Base-by-base conservation (phyloP, 1,140 invertebrate genomes). In the Habropoda laboriosa region DNA sequence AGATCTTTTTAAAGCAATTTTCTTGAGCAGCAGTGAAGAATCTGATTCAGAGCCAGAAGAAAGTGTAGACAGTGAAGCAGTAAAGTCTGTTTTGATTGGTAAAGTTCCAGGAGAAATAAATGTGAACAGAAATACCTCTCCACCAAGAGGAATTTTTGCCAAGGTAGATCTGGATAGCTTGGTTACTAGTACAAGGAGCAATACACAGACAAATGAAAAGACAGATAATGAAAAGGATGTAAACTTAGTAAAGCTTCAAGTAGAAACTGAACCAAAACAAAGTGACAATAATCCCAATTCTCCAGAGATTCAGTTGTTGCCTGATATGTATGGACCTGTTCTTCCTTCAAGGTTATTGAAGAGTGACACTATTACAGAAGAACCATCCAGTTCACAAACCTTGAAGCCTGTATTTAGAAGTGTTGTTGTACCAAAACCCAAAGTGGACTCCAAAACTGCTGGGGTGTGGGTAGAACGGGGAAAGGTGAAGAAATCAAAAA, bases 111-210 rank as follows among this genome's bases (percentile, higher is more conserved):
- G 91, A 7, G 85, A 79, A n/a, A 8, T 91, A 24, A 95, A 95
- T 88, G 61, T 93, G 0, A 91, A 95, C 80, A 93, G 95, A 67
- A 96, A 96, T 74, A 94, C 91, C 13, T 96, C 95, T 7, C 95
- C 96, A 1, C 95, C 95, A 1, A 93, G 95, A 77, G 96, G 96
- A 2, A 96, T 97, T 68, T 97, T 97, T 86, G 96, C 96, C 0
- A 95, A 96, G 79, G 91, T 97, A 32, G 95, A 96, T 91, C 93
- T 96, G 18, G 95, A 96, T 79, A 92, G 91, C 87, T 82, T 95
- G 1, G 92, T 94, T 0, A 47, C 47, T 2, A 47, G 58, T 30
- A 27, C 86, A 16, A 81, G 38, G 21, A 16, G 4, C 21, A 64
- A 30, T n/a, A 8, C 3, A 1, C 45, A 74, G 27, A 1, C 24